Percentiles rank a stretch among this genome's conserved stretches.
These are phyloP conservation scores for Psilanteris sp. DNA, from an alignment of 1,140 invertebrate genomes.

Conservation along the genomic window DNA sequence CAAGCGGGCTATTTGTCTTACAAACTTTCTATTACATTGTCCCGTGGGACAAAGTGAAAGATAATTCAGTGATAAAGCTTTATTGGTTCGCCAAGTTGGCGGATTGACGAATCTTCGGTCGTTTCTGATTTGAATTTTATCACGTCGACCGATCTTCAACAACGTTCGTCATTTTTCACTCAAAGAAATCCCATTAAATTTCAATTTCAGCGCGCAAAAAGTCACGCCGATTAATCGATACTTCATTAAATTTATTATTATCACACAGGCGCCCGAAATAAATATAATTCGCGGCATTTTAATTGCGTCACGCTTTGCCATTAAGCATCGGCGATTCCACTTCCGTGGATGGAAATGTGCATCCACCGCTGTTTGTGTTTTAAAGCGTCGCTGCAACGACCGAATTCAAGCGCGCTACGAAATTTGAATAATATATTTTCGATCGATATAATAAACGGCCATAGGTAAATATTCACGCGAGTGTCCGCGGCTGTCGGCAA, in stretches of 20 bases:
- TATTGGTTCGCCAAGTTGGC: conserved; percentile 13
- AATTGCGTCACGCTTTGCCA: conserved; percentile 1
- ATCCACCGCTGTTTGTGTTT: too few relatives aligned
- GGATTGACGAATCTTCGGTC: conserved; percentile 24
- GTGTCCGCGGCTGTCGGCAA: too few relatives aligned
- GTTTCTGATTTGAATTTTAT: conserved; percentile 44
- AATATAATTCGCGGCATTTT: conserved; percentile 1
- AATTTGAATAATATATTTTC: conserved; percentile 6
- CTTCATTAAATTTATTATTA: conserved; percentile 19
- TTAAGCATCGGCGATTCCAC: too few relatives aligned
- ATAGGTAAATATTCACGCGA: conserved; percentile 10
- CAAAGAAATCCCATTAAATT: conserved; percentile 28
- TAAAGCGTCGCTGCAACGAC: too few relatives aligned
- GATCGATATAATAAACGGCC: conserved; percentile 1
- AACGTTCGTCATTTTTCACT: conserved; percentile 10
- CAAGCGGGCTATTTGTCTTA: conserved; percentile 12
- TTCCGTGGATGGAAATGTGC: too few relatives aligned
- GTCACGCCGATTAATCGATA: conserved; percentile 1
- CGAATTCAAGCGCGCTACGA: background rate
- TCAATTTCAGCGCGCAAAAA: conserved; percentile 8
- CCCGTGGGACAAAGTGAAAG: conserved; percentile 3
- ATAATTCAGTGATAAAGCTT: conserved; percentile 36
- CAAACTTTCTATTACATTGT: conserved; percentile 26
- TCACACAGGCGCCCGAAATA: background rate
- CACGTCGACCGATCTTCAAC: conserved; percentile 8